Conservation (phyloP, 1,140 invertebrate genomes). For the Hylaeus volcanicus region DNA sequence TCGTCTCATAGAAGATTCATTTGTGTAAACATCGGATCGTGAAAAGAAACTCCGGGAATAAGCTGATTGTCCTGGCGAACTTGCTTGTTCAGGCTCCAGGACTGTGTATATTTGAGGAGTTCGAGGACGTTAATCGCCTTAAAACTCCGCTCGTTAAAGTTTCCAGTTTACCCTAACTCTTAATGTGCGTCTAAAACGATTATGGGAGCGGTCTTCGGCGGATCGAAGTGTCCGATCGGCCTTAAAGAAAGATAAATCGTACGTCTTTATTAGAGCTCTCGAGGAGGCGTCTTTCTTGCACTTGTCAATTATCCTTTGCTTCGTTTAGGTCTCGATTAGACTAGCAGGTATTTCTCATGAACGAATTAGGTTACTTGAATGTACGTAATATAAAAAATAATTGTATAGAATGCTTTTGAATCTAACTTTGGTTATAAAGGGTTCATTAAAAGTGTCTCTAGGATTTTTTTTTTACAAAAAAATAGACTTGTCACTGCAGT, state of each 20-base stretch:
- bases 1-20: slow-evolving; percentile 9
- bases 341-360: background rate
- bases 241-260: slow-evolving; percentile 32
- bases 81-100: slow-evolving; percentile 28
- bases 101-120: slow-evolving; percentile 28
- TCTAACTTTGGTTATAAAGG: too few relatives aligned
- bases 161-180: slow-evolving; percentile 39
- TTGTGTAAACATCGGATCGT: slow-evolving; percentile 29
- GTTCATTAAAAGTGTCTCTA: too few relatives aligned
- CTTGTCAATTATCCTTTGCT: too few relatives aligned
- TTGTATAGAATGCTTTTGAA: too few relatives aligned
- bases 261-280: background rate
- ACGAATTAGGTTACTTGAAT: too few relatives aligned
- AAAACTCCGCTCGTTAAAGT: slow-evolving; percentile 50
- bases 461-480: too few relatives aligned
- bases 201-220: slow-evolving; percentile 38
- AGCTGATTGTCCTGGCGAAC: slow-evolving; percentile 34
- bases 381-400: too few relatives aligned
- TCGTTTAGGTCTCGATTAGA: background rate
- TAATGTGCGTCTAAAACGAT: slow-evolving; percentile 38
- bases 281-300: too few relatives aligned
- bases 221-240: slow-evolving; percentile 32
- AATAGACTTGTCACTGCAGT: too few relatives aligned
- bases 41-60: slow-evolving; percentile 36
- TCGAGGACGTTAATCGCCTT: slow-evolving; percentile 51